Base-by-base conservation (phyloP, 2,888 invertebrate genomes). In the Drosophila algonquin region DNA sequence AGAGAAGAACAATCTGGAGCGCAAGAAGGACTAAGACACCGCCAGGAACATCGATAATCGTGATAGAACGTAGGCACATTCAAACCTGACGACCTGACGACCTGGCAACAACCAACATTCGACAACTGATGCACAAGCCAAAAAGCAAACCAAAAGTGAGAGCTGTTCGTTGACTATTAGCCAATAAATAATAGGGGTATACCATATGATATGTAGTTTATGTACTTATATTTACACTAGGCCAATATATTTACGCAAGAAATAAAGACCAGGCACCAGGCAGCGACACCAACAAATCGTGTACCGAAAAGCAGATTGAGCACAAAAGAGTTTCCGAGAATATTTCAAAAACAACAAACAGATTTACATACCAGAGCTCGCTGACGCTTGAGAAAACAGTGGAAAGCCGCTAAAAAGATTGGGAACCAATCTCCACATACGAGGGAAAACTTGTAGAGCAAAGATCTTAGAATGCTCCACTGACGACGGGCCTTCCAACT, bases 1-100 rank as follows among this genome's bases (percentile, higher is more conserved):
- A 1, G 93, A 94, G 76, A 91, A 94, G 79, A 95, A 97, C 91
- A 93, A 93, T 24, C 93, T 96, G 10, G 73, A 81, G 51, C 80
- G 80, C 40, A 90, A 82, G 65, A 54, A 59, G 51, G 73, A 87
- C 45, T 82, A 65, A 74, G 18, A 7, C 8, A 24, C 8, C 30
- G 5, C 40, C 2, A 14, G 2, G 14, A 6, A 14, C 14, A 40
- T 14, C 40, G 40, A 40, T 6, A 14, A 14, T 40, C 40, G 40
- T 40, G 14, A 14, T 40, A 14, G 6, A 40, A 40, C 40, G 40
- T 30, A 30, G 30, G 30, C 30, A 30, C 8, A 30, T 8, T 7
- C 30, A 6, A 14, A 40, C 40, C 30, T 30, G 40, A 40, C 40
- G 47, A 67, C 45, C 35, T 54, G 73, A n/a, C n/a, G n/a, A n/a